phyloP scores from a whole-genome alignment of 1,140 invertebrate genomes.

The Ridgeia piscesae region DNA sequence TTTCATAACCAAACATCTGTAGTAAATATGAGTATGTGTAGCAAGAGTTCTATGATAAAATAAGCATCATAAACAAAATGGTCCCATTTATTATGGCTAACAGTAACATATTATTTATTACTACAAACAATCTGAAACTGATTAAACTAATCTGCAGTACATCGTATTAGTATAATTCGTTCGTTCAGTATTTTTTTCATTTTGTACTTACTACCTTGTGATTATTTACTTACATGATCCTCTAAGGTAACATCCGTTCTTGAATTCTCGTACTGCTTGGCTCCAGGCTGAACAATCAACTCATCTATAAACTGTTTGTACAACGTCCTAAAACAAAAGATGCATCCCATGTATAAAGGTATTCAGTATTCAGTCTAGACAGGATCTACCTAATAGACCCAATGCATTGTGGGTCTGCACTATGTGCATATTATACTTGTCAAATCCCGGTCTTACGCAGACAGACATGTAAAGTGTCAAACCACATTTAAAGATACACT shows the following conservation, averaged over 20 bases:
- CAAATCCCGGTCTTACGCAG: too few species aligned
- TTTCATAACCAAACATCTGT: too few species aligned
- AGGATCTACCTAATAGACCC: neutral
- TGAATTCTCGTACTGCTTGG: slow-evolving; percentile 57
- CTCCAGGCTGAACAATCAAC: slow-evolving; percentile 53
- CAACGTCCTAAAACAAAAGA: slow-evolving; percentile 36
- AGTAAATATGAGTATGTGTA: neutral
- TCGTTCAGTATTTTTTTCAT: neutral
- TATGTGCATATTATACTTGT: too few species aligned
- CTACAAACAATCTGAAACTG: neutral
- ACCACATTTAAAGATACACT: too few species aligned
- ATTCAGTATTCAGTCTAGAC: neutral
- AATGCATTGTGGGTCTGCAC: too few species aligned
- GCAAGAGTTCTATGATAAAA: neutral
- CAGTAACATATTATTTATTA: neutral
- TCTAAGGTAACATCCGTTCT: slow-evolving; percentile 52
- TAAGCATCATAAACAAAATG: neutral
- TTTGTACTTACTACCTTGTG: neutral
- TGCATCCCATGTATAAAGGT: neutral
- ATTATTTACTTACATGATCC: slow-evolving; percentile 51
- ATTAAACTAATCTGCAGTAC: neutral
- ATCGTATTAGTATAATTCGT: neutral
- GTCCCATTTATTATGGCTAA: neutral
- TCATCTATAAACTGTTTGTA: slow-evolving; percentile 76
- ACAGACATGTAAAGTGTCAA: too few species aligned